Evolutionary conservation across 2,113 vertebrate species (phyloP).

Genomic region (Ictidomys tridecemlineatus): DNA sequence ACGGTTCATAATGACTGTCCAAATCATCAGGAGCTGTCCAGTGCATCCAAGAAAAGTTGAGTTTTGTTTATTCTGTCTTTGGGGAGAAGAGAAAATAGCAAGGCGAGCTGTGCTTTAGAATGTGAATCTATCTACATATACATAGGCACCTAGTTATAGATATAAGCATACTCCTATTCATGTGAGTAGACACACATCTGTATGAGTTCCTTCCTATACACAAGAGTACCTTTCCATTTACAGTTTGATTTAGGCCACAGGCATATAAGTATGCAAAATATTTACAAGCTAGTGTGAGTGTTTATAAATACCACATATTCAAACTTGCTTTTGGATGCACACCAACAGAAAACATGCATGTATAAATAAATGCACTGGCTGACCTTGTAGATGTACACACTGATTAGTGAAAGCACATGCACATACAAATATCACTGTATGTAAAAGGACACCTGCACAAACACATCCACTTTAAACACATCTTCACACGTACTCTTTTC

Average conservation of each 20-base stretch:
- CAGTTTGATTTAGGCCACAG: background rate
- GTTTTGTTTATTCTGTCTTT: slow-evolving; percentile 60
- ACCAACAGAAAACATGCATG: background rate
- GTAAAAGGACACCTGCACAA: background rate
- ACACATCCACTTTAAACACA: background rate
- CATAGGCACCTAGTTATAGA: background rate
- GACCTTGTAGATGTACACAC: fast-evolving
- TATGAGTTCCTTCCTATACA: background rate
- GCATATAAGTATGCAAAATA: background rate
- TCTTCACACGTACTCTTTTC: background rate
- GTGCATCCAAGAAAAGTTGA: background rate
- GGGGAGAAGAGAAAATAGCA: background rate
- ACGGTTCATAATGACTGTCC: slow-evolving; percentile 24
- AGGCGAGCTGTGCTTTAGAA: background rate
- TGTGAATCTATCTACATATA: background rate
- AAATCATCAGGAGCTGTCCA: slow-evolving; percentile 22
- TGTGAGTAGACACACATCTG: background rate
- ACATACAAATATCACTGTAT: background rate
- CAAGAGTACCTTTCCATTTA: background rate
- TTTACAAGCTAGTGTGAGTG: background rate
- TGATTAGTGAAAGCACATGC: background rate
- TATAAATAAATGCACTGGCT: background rate
- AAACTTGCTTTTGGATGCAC: background rate
- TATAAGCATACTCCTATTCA: background rate
- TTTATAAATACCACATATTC: background rate